Evolutionary conservation across 2,888 invertebrate genomes (phyloP), one percentile per base, ranked within the genome.

Genomic region (Caenorhabditis sp.): DNA sequence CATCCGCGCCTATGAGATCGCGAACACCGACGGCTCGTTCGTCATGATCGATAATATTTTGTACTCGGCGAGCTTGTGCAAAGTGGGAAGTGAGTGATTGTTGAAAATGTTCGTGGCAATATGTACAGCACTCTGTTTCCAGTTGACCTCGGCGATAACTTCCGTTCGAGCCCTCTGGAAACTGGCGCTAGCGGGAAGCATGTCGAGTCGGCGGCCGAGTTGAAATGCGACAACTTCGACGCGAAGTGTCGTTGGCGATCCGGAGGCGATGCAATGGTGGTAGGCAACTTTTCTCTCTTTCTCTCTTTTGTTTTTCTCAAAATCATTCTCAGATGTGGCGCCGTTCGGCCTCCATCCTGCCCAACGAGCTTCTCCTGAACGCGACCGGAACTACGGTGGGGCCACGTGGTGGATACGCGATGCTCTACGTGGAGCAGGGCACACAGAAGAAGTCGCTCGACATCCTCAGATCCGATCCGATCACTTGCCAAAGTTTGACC

Each of bases 31-130:
- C 32, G 88, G 88, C 32, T 82, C 85, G 2, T 88, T 88, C 65
- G 87, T 87, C 9, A 86, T 88, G 84, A 66, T 88, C 37, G 88
- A 88, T 77, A 86, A 88, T 78, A 88, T 88, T 63, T 50, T 83
- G 59, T 88, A 88, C 71, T 79, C 83, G n/a, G 86, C 87, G 15
- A 71, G 81, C 46, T 75, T 88, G 41, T 88, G 88, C 73, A 86
- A 85, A 76, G 83, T 88, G 27, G 83, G 85, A 41, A 85, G 88
- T 88, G 61, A 73, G 79, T 71, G 9, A n/a, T n/a, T n/a, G n/a
- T n/a, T n/a, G n/a, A n/a, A n/a, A n/a, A n/a, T n/a, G n/a, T n/a
- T n/a, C n/a, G n/a, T n/a, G n/a, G n/a, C n/a, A n/a, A n/a, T n/a
- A n/a, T n/a, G n/a, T n/a, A n/a, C n/a, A n/a, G n/a, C n/a, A n/a